Conservation (phyloP, 2,113 vertebrate genomes). For the Meles meles region DNA sequence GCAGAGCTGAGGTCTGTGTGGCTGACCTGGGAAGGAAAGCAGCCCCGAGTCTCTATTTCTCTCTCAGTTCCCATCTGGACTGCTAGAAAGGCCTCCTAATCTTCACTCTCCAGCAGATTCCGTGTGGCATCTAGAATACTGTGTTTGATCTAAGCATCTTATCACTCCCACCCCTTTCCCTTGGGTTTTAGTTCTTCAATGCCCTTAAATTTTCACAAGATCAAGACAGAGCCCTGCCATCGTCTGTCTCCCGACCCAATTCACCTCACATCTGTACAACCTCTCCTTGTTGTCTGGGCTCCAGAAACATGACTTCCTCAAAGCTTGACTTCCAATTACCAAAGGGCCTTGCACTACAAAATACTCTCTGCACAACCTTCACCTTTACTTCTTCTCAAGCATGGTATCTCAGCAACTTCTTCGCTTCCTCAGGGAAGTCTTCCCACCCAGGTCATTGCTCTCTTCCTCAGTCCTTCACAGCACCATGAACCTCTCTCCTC, state of each 20-base stretch:
- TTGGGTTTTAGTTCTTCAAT: not conserved
- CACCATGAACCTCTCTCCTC: not conserved
- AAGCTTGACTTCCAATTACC: not conserved
- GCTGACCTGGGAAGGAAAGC: not conserved
- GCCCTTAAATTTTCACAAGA: not conserved
- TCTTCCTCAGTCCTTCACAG: not conserved
- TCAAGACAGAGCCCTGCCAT: not conserved
- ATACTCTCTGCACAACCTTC: not conserved
- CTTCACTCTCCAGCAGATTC: rapidly evolving
- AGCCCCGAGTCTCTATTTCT: not conserved
- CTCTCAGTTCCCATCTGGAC: not conserved
- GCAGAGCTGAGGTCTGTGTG: not conserved
- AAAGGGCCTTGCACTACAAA: not conserved
- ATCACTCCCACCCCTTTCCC: not conserved
- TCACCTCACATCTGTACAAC: not conserved
- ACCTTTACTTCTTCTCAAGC: not conserved
- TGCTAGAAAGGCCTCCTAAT: not conserved
- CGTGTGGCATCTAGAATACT: not conserved
- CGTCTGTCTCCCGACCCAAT: not conserved
- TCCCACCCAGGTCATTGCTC: not conserved
- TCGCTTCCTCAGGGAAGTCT: not conserved
- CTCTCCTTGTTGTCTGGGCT: not conserved
- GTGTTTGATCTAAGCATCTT: not conserved
- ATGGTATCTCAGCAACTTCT: not conserved
- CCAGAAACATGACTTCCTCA: not conserved